Base-by-base conservation (phyloP, 2,888 invertebrate species). In the Ethmia dodecea region DNA sequence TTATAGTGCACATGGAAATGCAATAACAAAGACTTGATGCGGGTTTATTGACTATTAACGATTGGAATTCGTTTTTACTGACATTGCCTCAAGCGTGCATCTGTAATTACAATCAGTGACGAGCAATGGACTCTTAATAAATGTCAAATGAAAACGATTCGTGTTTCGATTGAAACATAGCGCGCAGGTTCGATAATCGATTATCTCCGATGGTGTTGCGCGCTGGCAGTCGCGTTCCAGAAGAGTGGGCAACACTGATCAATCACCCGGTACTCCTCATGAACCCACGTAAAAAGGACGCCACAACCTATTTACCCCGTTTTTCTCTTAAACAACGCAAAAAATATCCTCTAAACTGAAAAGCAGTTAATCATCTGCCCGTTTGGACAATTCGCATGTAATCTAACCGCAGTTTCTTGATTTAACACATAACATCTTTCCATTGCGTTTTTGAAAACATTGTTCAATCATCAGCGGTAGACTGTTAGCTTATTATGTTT, bases 181-280 rank as follows among this genome's bases (percentile, higher is more conserved):
- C n/a, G n/a, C n/a, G n/a, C n/a, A n/a, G n/a, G n/a, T n/a, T n/a
- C n/a, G n/a, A n/a, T n/a, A n/a, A n/a, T n/a, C n/a, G n/a, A n/a
- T n/a, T n/a, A n/a, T n/a, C n/a, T n/a, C n/a, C 6, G 20, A 9
- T 6, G 20, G 16, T n/a, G 31, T 9, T 32, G 32, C 28, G 33
- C 24, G 33, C 20, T 27, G 24, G 26, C 31, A 11, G n/a, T 31
- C 28, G 18, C 31, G 13, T 25, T 11, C 26, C 43, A 36, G 38
- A 38, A 52, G 40, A 42, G 51, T 55, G 47, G 45, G 55, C 56
- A 54, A 55, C 52, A 52, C 60, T 62, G 60, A 76, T 78, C 77
- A 72, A 77, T 77, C 76, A 80, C 67, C 73, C 68, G 53, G 69
- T 76, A 76, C 68, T 66, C 64, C 67, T 68, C 61, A 65, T 67